Evolutionary conservation across 2,888 invertebrate species (phyloP), one percentile per base, ranked within the genome.

Genomic region (Luperina testacea): DNA sequence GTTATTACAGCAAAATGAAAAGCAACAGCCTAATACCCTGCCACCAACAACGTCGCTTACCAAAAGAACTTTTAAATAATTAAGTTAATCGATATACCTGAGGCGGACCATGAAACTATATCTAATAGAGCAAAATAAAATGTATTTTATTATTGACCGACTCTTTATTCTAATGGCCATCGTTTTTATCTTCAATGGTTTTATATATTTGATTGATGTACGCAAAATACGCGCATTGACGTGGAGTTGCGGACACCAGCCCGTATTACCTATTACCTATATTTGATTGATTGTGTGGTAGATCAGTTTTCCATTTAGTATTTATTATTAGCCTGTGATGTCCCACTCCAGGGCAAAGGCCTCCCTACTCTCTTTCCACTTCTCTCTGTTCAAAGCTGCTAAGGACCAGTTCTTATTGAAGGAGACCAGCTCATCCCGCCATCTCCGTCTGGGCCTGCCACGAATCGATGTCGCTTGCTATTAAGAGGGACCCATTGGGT

Each of bases 51-150:
- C 78, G 83, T 84, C 85, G 86, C 80, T 87, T 81, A 83, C 87
- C 79, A 84, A 90, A 92, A 90, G 82, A 87, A 88, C 79, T 80
- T 72, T 81, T 92, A 87, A 92, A 93, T 93, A 91, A 89, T 94
- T 93, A 80, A 93, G 90, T 80, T 70, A 90, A 91, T 93, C 92
- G 89, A 94, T 93, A 91, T 76, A 79, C 75, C 69, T 78, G 74
- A 81, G 75, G 80, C 76, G 71, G 77, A 79, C 70, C 15, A 72
- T 76, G 65, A 77, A 72, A 72, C 57, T 73, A 73, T 78, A n/a
- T n/a, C n/a, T n/a, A 67, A 77, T 57, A 71, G 51, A 78, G 76
- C 38, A 72, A 81, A 85, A 78, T 82, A 79, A 75, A 79, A 80
- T 72, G 57, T 42, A 45, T 68, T 87, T 76, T n/a, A 85, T 76